These are phyloP conservation scores for Willowsia nigromaculata DNA, from an alignment of 2,888 invertebrate genomes.

Conservation along the genomic window DNA sequence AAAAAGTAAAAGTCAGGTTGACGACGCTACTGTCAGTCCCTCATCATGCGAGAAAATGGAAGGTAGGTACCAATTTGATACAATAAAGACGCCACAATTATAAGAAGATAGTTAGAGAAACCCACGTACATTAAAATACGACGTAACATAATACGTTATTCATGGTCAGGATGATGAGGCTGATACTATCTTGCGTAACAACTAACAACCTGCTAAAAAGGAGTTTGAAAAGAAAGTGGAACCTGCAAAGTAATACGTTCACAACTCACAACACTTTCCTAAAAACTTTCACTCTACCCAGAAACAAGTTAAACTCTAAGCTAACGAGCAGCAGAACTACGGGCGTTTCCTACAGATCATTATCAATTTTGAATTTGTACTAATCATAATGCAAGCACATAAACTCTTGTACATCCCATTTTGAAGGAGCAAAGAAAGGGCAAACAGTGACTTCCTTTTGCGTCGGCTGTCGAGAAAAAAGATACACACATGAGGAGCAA, in stretches of 20 bases:
- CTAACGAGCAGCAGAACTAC: neutral
- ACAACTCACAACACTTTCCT: no score
- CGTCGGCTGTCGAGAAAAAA: neutral
- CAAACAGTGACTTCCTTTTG: neutral
- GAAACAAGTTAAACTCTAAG: neutral
- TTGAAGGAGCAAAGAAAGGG: neutral
- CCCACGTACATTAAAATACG: neutral
- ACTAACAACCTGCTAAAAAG: neutral
- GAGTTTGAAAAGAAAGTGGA: neutral
- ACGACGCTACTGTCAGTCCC: slow-evolving; percentile 53
- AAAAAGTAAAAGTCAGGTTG: slow-evolving; percentile 54
- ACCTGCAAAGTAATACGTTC: neutral
- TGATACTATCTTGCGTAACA: neutral
- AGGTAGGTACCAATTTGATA: neutral
- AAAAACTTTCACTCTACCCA: neutral
- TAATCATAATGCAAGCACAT: neutral
- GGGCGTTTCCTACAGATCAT: neutral
- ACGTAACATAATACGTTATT: neutral
- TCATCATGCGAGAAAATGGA: slow-evolving; percentile 25
- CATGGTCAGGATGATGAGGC: neutral
- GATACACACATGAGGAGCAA: neutral
- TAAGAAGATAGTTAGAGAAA: neutral
- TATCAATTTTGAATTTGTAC: neutral
- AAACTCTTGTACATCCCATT: slow-evolving; percentile 21
- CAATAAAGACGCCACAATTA: no score